Base-by-base conservation (phyloP, 2,888 invertebrate species). In the Pegoplata infirma region DNA sequence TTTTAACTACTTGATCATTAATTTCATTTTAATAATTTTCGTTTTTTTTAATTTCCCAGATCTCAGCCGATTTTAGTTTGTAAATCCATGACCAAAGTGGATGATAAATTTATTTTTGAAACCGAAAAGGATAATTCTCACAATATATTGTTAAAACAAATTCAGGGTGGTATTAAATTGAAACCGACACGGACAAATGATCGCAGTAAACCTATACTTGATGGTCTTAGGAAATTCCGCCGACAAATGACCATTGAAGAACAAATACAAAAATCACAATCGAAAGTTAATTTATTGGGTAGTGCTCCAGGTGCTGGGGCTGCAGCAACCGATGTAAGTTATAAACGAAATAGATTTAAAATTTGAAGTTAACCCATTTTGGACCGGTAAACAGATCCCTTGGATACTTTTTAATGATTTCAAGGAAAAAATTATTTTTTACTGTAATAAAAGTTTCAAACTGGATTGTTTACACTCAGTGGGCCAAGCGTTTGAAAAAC, bases 221-320 rank as follows among this genome's bases (percentile, higher is more conserved):
- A 94, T 84, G 97, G 97, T 75, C 90, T 97, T 81, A 92, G 96
- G 68, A 97, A 96, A 89, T 96, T 97, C 90, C 92, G 97, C 69
- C 91, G 96, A 84, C 97, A 97, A 89, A 93, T 96, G 93, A 97
- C 97, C 1, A 95, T 96, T 82, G 97, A 97, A 86, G 96, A 97
- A 86, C 95, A 96, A 89, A 93, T 96, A 53, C 95, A 95, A 83
- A 96, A 96, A 87, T 94, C 94, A 0, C 94, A 94, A 89, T 94
- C 94, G 5, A 94, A 92, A 83, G 91, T 92, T 0, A 91, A 91
- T 64, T 87, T 85, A 76, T 87, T 10, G 85, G 83, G 12, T n/a
- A 75, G 47, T 53, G 49, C 59, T 3, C 19, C 73, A 1, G 28
- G 44, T 49, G 51, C 56, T 1, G 19, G 17, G 8, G 56, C 61